Evolutionary conservation across 2,113 vertebrate genomes (phyloP).

Genomic region (Campylomormyrus tamandua): DNA sequence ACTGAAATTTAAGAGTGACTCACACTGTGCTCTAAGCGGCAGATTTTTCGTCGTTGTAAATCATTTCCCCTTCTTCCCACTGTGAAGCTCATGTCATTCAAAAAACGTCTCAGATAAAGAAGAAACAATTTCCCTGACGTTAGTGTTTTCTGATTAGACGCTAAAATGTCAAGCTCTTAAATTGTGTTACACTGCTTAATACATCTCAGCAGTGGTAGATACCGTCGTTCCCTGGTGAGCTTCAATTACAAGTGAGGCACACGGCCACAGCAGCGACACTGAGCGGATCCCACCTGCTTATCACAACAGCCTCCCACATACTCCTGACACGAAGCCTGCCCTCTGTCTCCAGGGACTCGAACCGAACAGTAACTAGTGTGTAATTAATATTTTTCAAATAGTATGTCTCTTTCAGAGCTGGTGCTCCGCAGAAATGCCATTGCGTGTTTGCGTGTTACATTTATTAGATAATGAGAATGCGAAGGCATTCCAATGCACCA

Average conservation of each 20-base stretch:
- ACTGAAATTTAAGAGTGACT: conserved; percentile 15
- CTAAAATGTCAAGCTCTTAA: not conserved
- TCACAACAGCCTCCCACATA: conserved; percentile 15
- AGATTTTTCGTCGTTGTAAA: conserved; percentile 7
- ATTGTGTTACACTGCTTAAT: not conserved
- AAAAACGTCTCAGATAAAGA: not conserved
- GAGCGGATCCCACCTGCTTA: conserved; percentile 21
- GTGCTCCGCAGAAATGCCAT: not conserved
- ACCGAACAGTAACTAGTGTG: not conserved
- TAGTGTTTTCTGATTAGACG: not conserved
- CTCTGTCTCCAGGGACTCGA: not conserved
- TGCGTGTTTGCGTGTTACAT: not conserved
- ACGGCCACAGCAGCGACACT: conserved; percentile 16
- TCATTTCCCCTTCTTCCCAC: not conserved
- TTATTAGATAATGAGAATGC: not conserved
- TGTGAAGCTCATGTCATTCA: conserved; percentile 10
- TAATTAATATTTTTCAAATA: not conserved
- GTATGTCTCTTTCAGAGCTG: not conserved
- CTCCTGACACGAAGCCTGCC: not conserved
- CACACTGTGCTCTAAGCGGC: not conserved
- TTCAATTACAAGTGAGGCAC: not conserved
- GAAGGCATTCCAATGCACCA: not conserved
- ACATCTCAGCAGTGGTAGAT: not conserved
- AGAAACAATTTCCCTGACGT: not conserved
- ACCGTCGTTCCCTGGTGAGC: conserved; percentile 4